Evolutionary conservation across 2,888 invertebrate species (phyloP), one percentile per base, ranked within the genome.

Genomic region (Sabatieria punctata): DNA sequence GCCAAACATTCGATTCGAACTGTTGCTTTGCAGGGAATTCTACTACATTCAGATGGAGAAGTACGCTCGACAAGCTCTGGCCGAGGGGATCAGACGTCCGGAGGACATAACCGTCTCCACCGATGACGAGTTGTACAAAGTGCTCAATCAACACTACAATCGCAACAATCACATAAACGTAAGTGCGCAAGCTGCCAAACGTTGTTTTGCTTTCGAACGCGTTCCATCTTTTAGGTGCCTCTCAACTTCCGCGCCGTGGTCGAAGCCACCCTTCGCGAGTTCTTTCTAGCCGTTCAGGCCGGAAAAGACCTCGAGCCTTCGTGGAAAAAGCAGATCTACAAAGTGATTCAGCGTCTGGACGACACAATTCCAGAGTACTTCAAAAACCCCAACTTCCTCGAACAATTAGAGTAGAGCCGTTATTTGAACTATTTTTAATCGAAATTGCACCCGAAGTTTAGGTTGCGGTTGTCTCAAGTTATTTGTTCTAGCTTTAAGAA

Each of bases 41-140:
- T 97, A 89, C 78, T 97, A 99, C 75, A 97, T 97, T 68, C 97
- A 99, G 74, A 99, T 97, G 95, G 97, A 99, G 75, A 99, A 99
- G 72, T 97, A 91, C 73, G 95, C 95, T 53, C 78, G 95, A 59
- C 93, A 95, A 71, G 86, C 91, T 42, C 81, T 97, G 62, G 85
- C 86, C 59, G 95, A 99, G 73, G 95, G 95, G 52, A 77, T 88
- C 60, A 85, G 86, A 70, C 78, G 78, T 63, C 78, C 82, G 21
- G 91, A 93, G 56, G 91, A 95, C 65, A 75, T 99, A 51, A 81
- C 82, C 67, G 89, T 99, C 49, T 83, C 82, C 52, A 79, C 79
- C 48, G 95, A 99, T 71, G 88, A 88, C 51, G 97, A 99, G 72
- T 78, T 97, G 59, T 93, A 91, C 75, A 78, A 95, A 68, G 86